These are phyloP conservation scores for Drosophila aldrichi DNA, from an alignment of 2,888 invertebrate species.

Conservation along the genomic window DNA sequence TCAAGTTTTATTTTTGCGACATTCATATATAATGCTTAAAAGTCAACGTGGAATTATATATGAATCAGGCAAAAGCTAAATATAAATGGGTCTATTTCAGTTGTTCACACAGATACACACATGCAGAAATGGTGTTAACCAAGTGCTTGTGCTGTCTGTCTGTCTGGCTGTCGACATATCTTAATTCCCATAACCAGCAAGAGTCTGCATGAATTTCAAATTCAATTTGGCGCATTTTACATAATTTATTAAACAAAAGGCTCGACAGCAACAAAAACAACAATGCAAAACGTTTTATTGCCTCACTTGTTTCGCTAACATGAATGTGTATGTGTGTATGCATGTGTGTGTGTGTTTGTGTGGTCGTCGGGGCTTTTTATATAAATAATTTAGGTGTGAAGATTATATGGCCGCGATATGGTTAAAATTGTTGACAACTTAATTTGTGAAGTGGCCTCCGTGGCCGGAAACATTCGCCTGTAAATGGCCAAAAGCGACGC, in stretches of 20 bases:
- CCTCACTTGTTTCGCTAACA: slow-evolving; percentile 31
- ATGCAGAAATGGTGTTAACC: slow-evolving; percentile 8
- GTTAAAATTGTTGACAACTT: slow-evolving; percentile 81
- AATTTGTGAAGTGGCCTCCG: slow-evolving; percentile 74
- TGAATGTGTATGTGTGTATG: slow-evolving; percentile 12
- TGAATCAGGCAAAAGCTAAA: slow-evolving; percentile 2
- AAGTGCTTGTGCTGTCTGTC: slow-evolving; percentile 19
- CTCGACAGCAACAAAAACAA: slow-evolving; percentile 49
- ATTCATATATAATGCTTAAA: too few relatives aligned
- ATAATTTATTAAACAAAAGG: slow-evolving; percentile 82
- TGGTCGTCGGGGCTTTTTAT: slow-evolving; percentile 52
- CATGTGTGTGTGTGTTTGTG: slow-evolving; percentile 26
- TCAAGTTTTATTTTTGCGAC: too few relatives aligned
- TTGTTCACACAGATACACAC: not conserved
- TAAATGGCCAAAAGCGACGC: slow-evolving; percentile 42
- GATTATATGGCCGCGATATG: slow-evolving; percentile 78
- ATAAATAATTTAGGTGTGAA: slow-evolving; percentile 81
- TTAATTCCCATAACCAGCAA: slow-evolving; percentile 80
- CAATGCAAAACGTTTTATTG: slow-evolving; percentile 74
- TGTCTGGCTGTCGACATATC: slow-evolving; percentile 65
- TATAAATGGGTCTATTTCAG: not conserved
- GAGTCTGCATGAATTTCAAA: slow-evolving; percentile 81
- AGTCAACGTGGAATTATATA: not conserved
- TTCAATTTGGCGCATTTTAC: slow-evolving; percentile 80
- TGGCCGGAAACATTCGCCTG: slow-evolving; percentile 57